phyloP scores from a whole-genome alignment of 1,140 invertebrate genomes.

The Pseudomyrmex cubaensis region DNA sequence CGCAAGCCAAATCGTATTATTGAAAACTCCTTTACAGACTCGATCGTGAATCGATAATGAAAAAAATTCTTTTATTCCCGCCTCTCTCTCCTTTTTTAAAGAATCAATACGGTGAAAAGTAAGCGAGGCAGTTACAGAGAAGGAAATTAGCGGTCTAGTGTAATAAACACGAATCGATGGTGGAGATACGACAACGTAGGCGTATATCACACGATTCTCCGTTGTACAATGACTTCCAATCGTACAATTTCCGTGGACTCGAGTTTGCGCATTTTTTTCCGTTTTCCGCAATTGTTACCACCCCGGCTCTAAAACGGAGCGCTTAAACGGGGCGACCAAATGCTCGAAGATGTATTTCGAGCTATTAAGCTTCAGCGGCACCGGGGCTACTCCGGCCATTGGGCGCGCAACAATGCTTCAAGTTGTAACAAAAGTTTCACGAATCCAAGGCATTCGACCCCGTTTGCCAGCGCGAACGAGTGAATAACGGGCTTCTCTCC shows the following conservation, averaged over 20 bases:
- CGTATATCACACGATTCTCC: conserved; percentile 15
- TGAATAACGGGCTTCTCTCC: conserved; percentile 64
- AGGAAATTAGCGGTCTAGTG: conserved; percentile 12
- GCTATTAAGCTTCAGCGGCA: conserved; percentile 50
- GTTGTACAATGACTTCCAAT: not conserved
- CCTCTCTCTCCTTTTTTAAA: not conserved
- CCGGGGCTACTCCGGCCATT: conserved; percentile 38
- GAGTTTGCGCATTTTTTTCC: conserved; percentile 26
- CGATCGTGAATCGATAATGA: not conserved
- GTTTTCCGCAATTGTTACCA: conserved; percentile 35
- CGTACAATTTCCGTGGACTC: not conserved
- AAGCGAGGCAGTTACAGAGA: not conserved
- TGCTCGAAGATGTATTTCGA: conserved; percentile 52
- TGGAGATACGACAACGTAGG: not conserved
- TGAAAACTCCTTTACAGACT: not conserved
- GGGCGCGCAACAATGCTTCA: conserved; percentile 50
- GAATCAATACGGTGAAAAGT: not conserved
- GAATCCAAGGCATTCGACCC: conserved; percentile 54
- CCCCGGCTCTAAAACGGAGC: conserved; percentile 12
- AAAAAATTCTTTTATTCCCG: too few species aligned
- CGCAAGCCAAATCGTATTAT: not conserved
- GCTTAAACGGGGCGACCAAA: conserved; percentile 45
- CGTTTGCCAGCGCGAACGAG: conserved; percentile 57
- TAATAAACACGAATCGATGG: not conserved
- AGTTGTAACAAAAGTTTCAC: conserved; percentile 56